Evolutionary conservation across 2,797 vertebrate genomes (phyloP).

Genomic region (Etheostoma nigrum): DNA sequence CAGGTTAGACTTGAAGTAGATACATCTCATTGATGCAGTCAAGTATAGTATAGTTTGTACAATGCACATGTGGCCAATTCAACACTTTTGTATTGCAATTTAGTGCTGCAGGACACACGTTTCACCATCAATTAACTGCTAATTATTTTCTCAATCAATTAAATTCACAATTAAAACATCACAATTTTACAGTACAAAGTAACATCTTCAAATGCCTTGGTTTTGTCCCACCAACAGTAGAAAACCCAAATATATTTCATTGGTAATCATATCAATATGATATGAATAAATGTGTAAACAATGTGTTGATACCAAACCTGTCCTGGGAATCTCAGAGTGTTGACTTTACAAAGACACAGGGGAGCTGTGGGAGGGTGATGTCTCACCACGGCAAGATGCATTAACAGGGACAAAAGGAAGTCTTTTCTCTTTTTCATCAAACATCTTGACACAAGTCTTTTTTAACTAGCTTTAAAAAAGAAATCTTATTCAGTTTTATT

Average conservation of each 20-base stretch:
- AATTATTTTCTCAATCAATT: neutral
- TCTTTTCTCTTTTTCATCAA: slow-evolving; percentile 26
- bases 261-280: neutral
- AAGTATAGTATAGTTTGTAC: slow-evolving; percentile 3
- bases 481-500: slow-evolving; percentile 17
- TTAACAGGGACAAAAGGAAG: slow-evolving; percentile 29
- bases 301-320: slow-evolving; percentile 21
- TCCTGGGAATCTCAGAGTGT: slow-evolving; percentile 1
- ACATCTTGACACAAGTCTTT: neutral
- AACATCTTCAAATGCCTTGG: neutral
- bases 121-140: neutral
- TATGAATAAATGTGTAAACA: too few relatives aligned
- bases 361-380: slow-evolving; percentile 29
- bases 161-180: too few relatives aligned
- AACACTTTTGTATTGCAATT: neutral
- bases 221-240: neutral
- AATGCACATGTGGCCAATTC: slow-evolving; percentile 22
- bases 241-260: neutral
- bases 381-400: slow-evolving; percentile 6
- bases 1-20: slow-evolving; percentile 22
- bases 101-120: neutral
- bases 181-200: neutral
- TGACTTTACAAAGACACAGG: slow-evolving; percentile 16
- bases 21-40: slow-evolving; percentile 38
- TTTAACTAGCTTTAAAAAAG: neutral